Evolutionary conservation across 1,140 invertebrate genomes (phyloP).

Genomic region (Drosophila virilis): DNA sequence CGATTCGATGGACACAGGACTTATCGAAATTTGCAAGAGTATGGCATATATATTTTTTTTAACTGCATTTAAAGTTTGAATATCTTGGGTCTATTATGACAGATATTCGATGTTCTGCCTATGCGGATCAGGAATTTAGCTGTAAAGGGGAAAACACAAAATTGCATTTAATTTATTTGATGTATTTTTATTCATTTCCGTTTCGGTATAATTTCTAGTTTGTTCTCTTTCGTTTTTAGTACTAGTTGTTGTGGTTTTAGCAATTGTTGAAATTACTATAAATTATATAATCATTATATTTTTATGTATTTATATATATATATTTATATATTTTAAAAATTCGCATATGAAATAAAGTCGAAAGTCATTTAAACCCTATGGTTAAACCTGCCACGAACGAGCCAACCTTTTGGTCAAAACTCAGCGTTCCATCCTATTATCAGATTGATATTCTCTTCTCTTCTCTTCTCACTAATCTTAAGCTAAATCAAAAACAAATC

Average conservation of each 20-base stretch:
- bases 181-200: slow-evolving; percentile 84
- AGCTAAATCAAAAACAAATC: slow-evolving; percentile 65
- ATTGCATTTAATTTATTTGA: slow-evolving; percentile 63
- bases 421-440: slow-evolving; percentile 15
- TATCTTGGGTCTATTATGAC: too few relatives aligned
- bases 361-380: slow-evolving; percentile 65
- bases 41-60: too few relatives aligned
- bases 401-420: slow-evolving; percentile 22
- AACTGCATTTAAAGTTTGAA: too few relatives aligned
- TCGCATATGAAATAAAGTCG: slow-evolving; percentile 77
- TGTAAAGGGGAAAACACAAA: background rate
- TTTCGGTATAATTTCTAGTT: slow-evolving; percentile 84
- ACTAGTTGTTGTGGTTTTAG: slow-evolving; percentile 78
- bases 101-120: too few relatives aligned
- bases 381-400: slow-evolving; percentile 28
- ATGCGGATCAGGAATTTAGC: too few relatives aligned
- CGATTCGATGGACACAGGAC: too few relatives aligned
- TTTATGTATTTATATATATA: slow-evolving; percentile 58
- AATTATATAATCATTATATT: slow-evolving; percentile 80
- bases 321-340: slow-evolving; percentile 73
- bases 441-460: slow-evolving; percentile 24
- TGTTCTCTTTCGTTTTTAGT: slow-evolving; percentile 80
- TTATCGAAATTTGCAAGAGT: too few relatives aligned
- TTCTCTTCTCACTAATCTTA: slow-evolving; percentile 44
- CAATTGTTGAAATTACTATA: slow-evolving; percentile 81